Base-by-base conservation (phyloP, 2,888 invertebrate genomes). In the Coremacera marginata region DNA sequence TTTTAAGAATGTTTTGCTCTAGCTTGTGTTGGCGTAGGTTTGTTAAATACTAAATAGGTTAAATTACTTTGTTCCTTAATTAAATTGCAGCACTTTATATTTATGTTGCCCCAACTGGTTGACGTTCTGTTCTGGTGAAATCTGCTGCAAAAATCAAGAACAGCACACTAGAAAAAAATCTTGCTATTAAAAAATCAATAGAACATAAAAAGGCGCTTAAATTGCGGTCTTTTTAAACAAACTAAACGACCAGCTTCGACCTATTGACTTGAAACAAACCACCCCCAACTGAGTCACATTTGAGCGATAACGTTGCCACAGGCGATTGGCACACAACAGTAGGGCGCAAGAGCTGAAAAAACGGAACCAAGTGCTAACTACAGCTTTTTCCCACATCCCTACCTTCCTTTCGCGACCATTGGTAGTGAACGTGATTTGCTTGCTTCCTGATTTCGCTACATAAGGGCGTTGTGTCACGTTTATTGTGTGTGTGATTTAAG, bases 221-320 rank as follows among this genome's bases (percentile, higher is more conserved):
- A 51, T 68, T 68, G 49, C 71, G 16, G 57, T 27, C 55, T 19
- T 22, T 19, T 55, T 9, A 31, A 16, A 44, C 34, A 62, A 49
- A 70, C 31, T n/a, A 63, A 63, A 14, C 34, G 34, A 63, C 55
- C n/a, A 22, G 19, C 22, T 70, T 19, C 8, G 27, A 70, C 11
- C 31, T 63, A 27, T 14, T 34, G 9, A 57, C 57, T 57, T 5
- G 63, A 22, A 19, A 22, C 52, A 51, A 70, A 70, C 74, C 78
- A 77, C 76, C 78, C 77, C 71, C 76, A 75, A 79, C 60, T 75
- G 75, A 75, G 72, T 71, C 70, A 62, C 52, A 25, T 19, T 63
- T 22, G 22, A 52, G 37, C 51, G 52, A 31, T 31, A 73, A 51
- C 49, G 77, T 77, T 72, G 72, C 72, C 57, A 55, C 57, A 51